Conservation (phyloP, 2,888 invertebrate species). For the Sesia apiformis region DNA sequence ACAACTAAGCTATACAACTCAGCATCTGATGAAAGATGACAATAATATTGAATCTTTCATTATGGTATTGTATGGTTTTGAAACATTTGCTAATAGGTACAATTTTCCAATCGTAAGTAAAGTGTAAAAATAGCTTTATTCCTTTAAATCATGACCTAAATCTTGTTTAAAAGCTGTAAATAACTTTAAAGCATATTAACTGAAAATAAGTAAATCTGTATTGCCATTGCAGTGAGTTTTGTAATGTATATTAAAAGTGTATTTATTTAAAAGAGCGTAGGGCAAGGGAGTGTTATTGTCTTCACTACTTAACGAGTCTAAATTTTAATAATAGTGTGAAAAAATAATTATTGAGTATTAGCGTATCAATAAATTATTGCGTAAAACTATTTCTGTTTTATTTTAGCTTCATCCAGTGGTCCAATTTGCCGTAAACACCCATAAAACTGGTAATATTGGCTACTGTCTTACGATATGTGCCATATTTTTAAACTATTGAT, state of each 20-base stretch:
- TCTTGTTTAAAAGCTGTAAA: constrained; percentile 1
- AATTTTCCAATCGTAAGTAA: too few relatives aligned
- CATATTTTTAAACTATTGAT: too few relatives aligned
- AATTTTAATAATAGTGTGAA: constrained; percentile 48
- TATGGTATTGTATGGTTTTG: too few relatives aligned
- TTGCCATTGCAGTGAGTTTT: constrained; percentile 12
- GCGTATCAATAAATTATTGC: constrained; percentile 69
- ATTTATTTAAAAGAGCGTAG: constrained; percentile 18
- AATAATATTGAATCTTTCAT: too few relatives aligned
- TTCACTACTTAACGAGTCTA: constrained; percentile 58
- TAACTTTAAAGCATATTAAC: constrained; percentile 3
- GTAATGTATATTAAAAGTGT: constrained; percentile 6
- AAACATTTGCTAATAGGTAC: too few relatives aligned
- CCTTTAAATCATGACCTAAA: too few relatives aligned
- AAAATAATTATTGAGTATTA: constrained; percentile 64
- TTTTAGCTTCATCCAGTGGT: neutral
- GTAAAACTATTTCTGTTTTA: constrained; percentile 21
- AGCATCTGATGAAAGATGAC: too few relatives aligned
- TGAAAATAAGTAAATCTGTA: constrained; percentile 1
- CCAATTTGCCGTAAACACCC: neutral
- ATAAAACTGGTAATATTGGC: neutral
- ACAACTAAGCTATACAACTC: too few relatives aligned
- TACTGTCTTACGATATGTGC: too few relatives aligned
- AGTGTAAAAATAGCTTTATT: too few relatives aligned
- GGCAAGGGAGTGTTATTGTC: constrained; percentile 43